A percentile compares a stretch with the other conserved stretches of the same genome.
phyloP scores from a whole-genome alignment of 1,140 invertebrate species.

The Diuraphis noxia region DNA sequence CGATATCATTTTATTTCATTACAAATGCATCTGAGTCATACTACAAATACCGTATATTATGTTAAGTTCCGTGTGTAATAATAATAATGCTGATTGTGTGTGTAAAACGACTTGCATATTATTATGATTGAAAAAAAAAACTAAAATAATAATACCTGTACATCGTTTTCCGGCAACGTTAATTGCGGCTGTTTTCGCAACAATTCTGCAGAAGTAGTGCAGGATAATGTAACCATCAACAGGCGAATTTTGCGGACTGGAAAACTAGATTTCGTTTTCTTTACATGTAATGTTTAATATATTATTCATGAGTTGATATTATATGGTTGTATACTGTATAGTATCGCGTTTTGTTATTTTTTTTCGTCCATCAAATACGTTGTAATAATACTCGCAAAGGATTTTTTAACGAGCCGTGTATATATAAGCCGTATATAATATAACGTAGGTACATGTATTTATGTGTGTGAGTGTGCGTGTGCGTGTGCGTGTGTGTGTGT shows the following conservation, averaged over 20 bases:
- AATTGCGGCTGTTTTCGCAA: background rate
- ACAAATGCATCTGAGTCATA: background rate
- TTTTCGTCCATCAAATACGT: background rate
- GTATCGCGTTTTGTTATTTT: background rate
- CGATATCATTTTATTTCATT: constrained; percentile 3
- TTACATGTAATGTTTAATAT: background rate
- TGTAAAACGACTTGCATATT: background rate
- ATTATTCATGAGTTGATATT: constrained; percentile 11
- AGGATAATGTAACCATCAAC: background rate
- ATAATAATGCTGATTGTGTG: background rate
- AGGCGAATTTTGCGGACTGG: background rate
- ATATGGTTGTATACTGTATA: background rate
- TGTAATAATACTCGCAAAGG: background rate
- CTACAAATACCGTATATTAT: background rate
- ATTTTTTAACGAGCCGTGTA: background rate
- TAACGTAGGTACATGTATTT: background rate
- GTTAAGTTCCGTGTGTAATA: background rate
- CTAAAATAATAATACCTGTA: background rate
- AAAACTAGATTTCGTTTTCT: background rate
- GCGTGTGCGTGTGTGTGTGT: background rate
- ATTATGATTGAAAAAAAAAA: background rate
- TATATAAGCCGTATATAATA: background rate
- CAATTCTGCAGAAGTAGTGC: background rate
- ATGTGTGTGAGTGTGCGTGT: background rate
- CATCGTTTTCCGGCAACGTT: background rate